Evolutionary conservation across 2,797 vertebrate genomes (phyloP), one percentile per base, ranked within the genome.

Genomic region (Halcyon badia): DNA sequence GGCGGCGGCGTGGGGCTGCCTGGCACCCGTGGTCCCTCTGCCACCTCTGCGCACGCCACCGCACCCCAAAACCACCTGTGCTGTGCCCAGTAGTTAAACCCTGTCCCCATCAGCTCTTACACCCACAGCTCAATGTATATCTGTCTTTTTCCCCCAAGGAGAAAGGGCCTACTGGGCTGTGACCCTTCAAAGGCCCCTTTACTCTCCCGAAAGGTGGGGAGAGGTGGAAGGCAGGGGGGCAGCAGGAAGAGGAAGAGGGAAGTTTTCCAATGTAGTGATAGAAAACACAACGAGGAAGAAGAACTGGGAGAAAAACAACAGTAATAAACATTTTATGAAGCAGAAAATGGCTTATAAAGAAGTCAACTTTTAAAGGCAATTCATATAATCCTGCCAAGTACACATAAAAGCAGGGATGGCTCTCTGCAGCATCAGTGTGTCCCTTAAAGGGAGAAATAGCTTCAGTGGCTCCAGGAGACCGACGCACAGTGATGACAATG

Each of bases 311-410:
- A 97, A 93, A 97, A 97, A 91, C 94, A 97, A 97, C 78, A 96
- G 94, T 94, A 94, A 97, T 97, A 97, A 96, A 96, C 93, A 89
- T 93, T 97, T 97, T 96, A 97, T 97, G 97, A 97, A 97, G 96
- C 97, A 97, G 95, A 98, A 97, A 97, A 97, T 92, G 96, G 95
- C 87, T 97, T 95, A 97, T 97, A 97, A 97, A 97, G 96, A 97
- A 97, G 97, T 97, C 94, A 97, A 92, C 92, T 97, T 97, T 92
- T 95, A 95, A 97, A 97, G 93, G 94, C 94, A 96, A 96, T 96
- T 96, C 92, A 97, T 96, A 92, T 84, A 95, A 97, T 94, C 86
- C 88, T 96, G 90, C 95, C 96, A 97, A 94, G 58, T 3, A 1
- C 93, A 81, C 57, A 96, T 92, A 96, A 94, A 94, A 19, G 83